Evolutionary conservation across 2,113 vertebrate genomes (phyloP).

Genomic region (Chloropsis cyanopogon): DNA sequence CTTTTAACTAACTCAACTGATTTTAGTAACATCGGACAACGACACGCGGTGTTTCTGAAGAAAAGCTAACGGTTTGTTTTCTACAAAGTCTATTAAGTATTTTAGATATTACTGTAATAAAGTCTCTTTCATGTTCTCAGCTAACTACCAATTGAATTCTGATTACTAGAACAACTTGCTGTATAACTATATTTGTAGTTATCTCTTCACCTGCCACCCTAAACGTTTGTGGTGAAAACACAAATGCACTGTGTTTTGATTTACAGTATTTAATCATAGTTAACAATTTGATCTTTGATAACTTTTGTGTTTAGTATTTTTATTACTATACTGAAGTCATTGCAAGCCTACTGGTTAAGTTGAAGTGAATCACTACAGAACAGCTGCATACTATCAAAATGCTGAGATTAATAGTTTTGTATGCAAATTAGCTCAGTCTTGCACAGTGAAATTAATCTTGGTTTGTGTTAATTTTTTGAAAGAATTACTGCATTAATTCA

Average conservation of each 20-base stretch:
- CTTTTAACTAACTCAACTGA: not conserved
- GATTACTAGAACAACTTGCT: not conserved
- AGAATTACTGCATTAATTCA: constrained; percentile 26
- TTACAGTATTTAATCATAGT: not conserved
- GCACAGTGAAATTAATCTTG: constrained; percentile 23
- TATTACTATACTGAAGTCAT: not conserved
- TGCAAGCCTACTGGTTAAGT: not conserved
- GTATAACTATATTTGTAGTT: not conserved
- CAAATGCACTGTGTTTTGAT: not conserved
- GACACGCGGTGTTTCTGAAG: not conserved
- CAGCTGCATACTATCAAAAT: not conserved
- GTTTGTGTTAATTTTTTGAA: constrained; percentile 17
- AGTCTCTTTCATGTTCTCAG: not conserved
- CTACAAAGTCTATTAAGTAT: not conserved
- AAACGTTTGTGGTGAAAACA: not conserved
- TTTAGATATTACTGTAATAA: not conserved
- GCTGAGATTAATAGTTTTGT: not conserved
- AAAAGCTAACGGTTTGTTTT: not conserved
- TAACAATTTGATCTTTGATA: not conserved
- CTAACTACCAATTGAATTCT: not conserved
- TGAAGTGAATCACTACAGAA: constrained; percentile 14
- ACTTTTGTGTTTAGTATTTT: not conserved
- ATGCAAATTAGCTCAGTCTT: constrained; percentile 3
- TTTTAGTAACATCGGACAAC: not conserved
- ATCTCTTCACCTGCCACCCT: not conserved